Evolutionary conservation across 2,888 invertebrate genomes (phyloP).

Genomic region (Latrodectus elegans): DNA sequence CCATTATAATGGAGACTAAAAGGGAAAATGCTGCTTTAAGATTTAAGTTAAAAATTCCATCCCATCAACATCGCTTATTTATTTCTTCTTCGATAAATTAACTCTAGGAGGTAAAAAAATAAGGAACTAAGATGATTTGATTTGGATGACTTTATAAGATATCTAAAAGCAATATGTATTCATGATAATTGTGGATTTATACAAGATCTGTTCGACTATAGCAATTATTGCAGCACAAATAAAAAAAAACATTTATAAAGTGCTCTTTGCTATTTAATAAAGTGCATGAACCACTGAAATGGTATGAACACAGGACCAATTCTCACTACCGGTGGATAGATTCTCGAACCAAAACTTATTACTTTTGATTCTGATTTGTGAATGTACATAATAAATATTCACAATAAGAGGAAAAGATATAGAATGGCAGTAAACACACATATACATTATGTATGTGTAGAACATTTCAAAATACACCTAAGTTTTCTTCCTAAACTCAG

Average conservation of each 20-base stretch:
- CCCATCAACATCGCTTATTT: too few relatives aligned
- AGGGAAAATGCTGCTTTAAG: too few relatives aligned
- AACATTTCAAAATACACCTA: slow-evolving; percentile 67
- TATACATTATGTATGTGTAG: slow-evolving; percentile 58
- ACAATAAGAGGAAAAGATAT: slow-evolving; percentile 59
- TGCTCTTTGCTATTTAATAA: slow-evolving; percentile 55
- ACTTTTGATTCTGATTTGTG: slow-evolving; percentile 64
- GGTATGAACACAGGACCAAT: slow-evolving; percentile 1
- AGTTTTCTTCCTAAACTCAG: slow-evolving; percentile 62
- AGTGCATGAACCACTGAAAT: slow-evolving; percentile 40
- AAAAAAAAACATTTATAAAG: slow-evolving; percentile 40
- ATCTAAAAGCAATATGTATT: background rate
- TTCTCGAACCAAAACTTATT: slow-evolving; percentile 30
- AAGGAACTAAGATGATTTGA: background rate
- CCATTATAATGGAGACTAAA: too few relatives aligned
- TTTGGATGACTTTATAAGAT: background rate
- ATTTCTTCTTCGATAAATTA: too few relatives aligned
- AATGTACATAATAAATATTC: slow-evolving; percentile 65
- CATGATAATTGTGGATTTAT: background rate
- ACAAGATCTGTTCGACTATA: background rate
- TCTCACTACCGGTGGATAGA: background rate
- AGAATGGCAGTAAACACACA: slow-evolving; percentile 68
- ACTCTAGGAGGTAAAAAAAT: too few relatives aligned
- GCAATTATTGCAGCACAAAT: slow-evolving; percentile 36
- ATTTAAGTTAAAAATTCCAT: too few relatives aligned